phyloP scores from a whole-genome alignment of 2,797 vertebrate genomes.

The Poecile montanus region DNA sequence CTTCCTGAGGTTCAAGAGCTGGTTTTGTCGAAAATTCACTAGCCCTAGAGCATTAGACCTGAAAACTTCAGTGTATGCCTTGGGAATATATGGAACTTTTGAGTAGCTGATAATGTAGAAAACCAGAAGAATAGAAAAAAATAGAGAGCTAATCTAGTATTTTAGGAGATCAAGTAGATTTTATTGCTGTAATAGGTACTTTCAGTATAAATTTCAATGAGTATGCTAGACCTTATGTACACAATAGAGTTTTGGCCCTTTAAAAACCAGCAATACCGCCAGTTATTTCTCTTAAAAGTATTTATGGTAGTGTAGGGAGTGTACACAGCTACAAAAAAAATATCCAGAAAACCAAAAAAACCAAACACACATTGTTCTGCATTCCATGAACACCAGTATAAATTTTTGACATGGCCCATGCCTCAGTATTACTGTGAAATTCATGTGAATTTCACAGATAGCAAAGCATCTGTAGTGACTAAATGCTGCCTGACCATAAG shows the following conservation, averaged over 20 bases:
- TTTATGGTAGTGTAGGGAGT: neutral
- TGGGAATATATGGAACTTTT: neutral
- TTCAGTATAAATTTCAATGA: neutral
- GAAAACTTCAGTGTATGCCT: neutral
- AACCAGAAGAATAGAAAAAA: neutral
- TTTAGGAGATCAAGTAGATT: neutral
- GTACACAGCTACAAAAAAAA: neutral
- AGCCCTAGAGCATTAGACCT: neutral
- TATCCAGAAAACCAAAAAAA: too few relatives aligned
- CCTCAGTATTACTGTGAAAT: neutral
- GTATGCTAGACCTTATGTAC: neutral
- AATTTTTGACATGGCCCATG: neutral
- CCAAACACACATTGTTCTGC: neutral
- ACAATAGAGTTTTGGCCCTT: neutral
- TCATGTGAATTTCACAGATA: neutral
- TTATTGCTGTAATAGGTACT: neutral
- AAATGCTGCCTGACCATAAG: neutral
- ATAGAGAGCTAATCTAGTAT: neutral
- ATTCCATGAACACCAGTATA: neutral
- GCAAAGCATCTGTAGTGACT: neutral
- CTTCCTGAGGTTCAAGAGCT: neutral
- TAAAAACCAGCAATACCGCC: neutral
- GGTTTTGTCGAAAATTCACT: neutral
- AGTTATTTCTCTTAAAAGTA: neutral
- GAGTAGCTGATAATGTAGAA: neutral